These are phyloP conservation scores for Ganaspis brasiliensis DNA, from an alignment of 2,888 invertebrate species.

Conservation along the genomic window DNA sequence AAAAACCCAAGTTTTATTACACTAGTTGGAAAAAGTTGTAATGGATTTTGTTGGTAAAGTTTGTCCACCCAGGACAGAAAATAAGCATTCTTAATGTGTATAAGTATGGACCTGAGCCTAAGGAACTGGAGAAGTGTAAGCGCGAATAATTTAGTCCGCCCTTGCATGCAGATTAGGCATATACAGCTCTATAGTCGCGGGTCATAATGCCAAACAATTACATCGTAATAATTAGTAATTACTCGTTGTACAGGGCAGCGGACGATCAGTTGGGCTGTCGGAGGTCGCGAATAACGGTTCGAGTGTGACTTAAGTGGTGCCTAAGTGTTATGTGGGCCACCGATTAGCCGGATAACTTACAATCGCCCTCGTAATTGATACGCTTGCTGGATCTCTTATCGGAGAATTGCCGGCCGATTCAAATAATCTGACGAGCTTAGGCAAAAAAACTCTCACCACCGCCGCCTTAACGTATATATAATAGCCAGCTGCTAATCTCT, in stretches of 20 bases:
- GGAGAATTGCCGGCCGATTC: constrained; percentile 46
- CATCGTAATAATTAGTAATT: constrained; percentile 72
- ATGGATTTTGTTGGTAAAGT: no score
- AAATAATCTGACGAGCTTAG: constrained; percentile 33
- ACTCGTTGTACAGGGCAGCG: constrained; percentile 52
- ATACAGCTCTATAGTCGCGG: constrained; percentile 58
- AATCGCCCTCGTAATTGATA: constrained; percentile 68
- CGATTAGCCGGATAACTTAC: constrained; percentile 65
- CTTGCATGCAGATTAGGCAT: constrained; percentile 71
- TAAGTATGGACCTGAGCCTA: constrained; percentile 18
- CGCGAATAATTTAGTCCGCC: constrained; percentile 77
- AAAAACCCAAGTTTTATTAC: no score
- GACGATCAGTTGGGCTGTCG: constrained; percentile 44
- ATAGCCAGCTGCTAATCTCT: constrained; percentile 12
- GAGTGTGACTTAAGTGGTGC: constrained; percentile 63
- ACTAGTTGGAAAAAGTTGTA: no score
- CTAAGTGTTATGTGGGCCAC: constrained; percentile 72
- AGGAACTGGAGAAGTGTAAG: constrained; percentile 63
- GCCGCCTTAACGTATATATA: not conserved
- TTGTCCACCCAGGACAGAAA: not conserved
- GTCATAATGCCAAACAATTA: constrained; percentile 75
- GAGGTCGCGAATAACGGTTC: constrained; percentile 30
- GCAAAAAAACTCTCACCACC: not conserved
- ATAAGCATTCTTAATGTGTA: not conserved
- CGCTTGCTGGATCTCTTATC: constrained; percentile 50